Conservation (phyloP, 2,113 vertebrate genomes). For the Crotalus helleri region DNA sequence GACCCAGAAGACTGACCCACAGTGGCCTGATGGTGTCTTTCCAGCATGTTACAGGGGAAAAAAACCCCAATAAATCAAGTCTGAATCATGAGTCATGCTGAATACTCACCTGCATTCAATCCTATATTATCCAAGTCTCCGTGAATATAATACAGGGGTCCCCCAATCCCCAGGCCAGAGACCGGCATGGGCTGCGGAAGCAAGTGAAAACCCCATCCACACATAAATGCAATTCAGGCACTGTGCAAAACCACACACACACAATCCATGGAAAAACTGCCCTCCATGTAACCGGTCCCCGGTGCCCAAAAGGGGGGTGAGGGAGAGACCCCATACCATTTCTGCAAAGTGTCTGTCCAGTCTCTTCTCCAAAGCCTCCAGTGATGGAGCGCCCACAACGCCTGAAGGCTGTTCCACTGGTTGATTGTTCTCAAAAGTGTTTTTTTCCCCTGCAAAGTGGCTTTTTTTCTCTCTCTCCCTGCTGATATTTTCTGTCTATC, state of each 20-base stretch:
- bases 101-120: too few species aligned
- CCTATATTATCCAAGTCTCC: neutral
- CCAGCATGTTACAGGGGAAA: neutral
- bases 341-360: too few species aligned
- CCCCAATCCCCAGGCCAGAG: too few species aligned
- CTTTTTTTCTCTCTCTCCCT: accelerated
- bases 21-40: neutral
- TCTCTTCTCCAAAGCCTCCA: neutral
- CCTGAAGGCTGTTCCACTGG: neutral
- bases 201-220: too few species aligned
- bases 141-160: neutral
- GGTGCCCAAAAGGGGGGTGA: too few species aligned
- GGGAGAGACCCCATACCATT: too few species aligned
- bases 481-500: neutral
- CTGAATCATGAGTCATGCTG: neutral
- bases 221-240: too few species aligned
- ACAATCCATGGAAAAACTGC: too few species aligned
- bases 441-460: too few species aligned
- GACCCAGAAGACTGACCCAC: neutral
- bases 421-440: neutral
- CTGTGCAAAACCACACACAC: too few species aligned
- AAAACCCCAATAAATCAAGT: neutral
- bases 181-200: too few species aligned
- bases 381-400: neutral
- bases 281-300: too few species aligned